These are phyloP conservation scores for Schrankia costaestrigalis DNA, from an alignment of 2,888 invertebrate genomes.

Conservation along the genomic window DNA sequence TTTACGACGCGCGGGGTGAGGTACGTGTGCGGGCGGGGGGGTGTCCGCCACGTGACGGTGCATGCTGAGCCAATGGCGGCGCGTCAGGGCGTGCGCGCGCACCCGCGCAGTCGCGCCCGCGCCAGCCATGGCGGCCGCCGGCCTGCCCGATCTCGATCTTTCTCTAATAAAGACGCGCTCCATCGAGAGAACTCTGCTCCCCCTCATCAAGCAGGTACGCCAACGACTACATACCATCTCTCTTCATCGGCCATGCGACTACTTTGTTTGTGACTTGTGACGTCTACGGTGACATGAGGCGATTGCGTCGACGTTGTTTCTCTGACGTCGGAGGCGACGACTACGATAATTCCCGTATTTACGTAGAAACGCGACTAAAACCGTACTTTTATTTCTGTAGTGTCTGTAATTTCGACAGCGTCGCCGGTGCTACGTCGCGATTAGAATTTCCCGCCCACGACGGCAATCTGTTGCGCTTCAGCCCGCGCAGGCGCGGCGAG, in stretches of 20 bases:
- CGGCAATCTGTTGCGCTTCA: constrained; percentile 71
- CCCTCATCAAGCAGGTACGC: constrained; percentile 95
- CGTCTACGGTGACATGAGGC: constrained; percentile 34
- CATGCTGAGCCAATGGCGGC: constrained; percentile 50
- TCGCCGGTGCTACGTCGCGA: constrained; percentile 49
- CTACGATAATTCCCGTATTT: constrained; percentile 56
- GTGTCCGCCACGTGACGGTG: constrained; percentile 51
- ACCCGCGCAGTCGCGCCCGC: constrained; percentile 71
- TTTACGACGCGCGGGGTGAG: constrained; percentile 40
- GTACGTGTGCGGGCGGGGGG: constrained; percentile 30
- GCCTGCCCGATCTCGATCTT: constrained; percentile 79
- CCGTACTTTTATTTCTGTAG: constrained; percentile 63
- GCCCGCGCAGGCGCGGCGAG: constrained; percentile 57
- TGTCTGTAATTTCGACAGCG: constrained; percentile 50
- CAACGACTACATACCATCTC: too few relatives aligned
- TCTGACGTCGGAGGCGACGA: constrained; percentile 59
- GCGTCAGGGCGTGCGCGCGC: constrained; percentile 57
- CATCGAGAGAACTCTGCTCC: constrained; percentile 95
- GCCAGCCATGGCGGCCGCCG: constrained; percentile 83
- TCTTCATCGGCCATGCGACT: too few relatives aligned
- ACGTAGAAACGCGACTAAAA: constrained; percentile 64
- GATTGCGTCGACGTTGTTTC: constrained; percentile 44
- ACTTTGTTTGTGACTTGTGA: too few relatives aligned
- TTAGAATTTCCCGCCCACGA: constrained; percentile 69
- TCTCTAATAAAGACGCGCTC: constrained; percentile 95